These are phyloP conservation scores for Aix galericulata DNA, from an alignment of 2,113 vertebrate genomes.

Conservation along the genomic window DNA sequence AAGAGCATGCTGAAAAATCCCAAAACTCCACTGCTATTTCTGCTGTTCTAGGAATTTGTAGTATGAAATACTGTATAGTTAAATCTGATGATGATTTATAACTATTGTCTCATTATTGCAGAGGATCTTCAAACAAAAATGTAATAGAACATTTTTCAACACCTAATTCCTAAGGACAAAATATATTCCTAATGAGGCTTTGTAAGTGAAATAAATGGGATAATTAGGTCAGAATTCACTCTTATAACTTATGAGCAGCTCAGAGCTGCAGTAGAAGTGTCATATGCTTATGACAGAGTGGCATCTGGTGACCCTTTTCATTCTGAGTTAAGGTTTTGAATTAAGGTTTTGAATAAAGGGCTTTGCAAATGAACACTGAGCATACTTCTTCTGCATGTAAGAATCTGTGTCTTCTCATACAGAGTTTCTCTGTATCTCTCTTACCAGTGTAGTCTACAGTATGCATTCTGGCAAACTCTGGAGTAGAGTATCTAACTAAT, in stretches of 20 bases:
- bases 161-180: not conserved
- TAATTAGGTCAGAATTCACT: not conserved
- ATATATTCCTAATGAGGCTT: not conserved
- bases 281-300: not conserved
- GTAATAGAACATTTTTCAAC: not conserved
- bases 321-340: not conserved
- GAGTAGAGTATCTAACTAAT: not conserved
- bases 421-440: not conserved
- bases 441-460: not conserved
- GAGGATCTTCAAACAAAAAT: not conserved
- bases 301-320: not conserved
- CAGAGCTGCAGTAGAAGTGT: not conserved
- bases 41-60: not conserved
- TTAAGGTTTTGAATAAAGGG: not conserved
- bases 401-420: rapidly evolving
- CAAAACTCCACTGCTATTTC: not conserved
- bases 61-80: not conserved
- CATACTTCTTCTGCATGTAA: not conserved
- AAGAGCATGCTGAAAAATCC: not conserved
- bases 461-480: not conserved
- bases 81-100: not conserved
- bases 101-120: not conserved
- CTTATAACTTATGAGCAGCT: not conserved
- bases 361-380: not conserved
- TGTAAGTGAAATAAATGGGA: not conserved